Evolutionary conservation across 1,140 invertebrate species (phyloP).

Genomic region (Meloidogyne chitwoodi): DNA sequence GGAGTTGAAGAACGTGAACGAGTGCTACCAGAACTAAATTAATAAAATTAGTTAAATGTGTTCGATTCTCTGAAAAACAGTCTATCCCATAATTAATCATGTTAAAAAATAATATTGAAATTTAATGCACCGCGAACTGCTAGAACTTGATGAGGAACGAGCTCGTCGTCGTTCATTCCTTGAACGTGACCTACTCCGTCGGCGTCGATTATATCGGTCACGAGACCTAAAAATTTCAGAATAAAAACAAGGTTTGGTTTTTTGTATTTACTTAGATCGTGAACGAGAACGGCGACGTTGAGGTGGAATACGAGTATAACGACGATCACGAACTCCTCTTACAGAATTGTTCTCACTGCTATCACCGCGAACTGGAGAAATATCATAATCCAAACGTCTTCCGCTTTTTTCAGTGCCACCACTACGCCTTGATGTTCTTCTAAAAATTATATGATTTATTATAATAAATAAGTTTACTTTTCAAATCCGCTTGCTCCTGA

Average conservation of each 20-base stretch:
- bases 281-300: not conserved
- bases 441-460: not conserved
- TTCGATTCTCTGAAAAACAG: too few species aligned
- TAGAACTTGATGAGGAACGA: not conserved
- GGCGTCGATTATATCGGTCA: not conserved
- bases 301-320: not conserved
- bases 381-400: not conserved
- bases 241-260: not conserved
- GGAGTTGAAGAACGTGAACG: not conserved
- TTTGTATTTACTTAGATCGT: not conserved
- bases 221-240: not conserved
- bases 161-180: not conserved
- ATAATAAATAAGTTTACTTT: not conserved
- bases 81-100: too few species aligned
- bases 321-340: not conserved
- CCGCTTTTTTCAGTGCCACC: not conserved
- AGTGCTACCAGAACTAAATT: not conserved
- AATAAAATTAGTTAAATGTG: not conserved
- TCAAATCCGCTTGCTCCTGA: not conserved
- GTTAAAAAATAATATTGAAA: not conserved
- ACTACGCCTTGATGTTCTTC: not conserved
- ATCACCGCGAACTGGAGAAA: not conserved
- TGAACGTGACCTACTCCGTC: not conserved
- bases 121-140: not conserved
- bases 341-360: not conserved